Conservation (phyloP, 2,797 vertebrate genomes). For the Distichodus sexfasciatus region DNA sequence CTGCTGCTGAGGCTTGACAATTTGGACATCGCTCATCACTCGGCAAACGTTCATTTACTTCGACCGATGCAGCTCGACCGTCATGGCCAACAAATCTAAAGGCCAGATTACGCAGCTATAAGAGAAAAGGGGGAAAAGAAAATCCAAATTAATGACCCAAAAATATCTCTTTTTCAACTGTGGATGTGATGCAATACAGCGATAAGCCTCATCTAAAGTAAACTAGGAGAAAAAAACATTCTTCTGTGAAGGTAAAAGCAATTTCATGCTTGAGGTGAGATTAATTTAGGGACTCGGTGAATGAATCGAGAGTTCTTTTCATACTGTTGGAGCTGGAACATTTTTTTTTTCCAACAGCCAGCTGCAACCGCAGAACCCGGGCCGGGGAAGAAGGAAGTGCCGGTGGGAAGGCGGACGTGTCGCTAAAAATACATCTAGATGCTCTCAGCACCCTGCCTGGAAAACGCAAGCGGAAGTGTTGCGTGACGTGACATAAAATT, state of each 20-base stretch:
- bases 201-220: neutral
- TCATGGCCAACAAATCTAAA: neutral
- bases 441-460: neutral
- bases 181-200: neutral
- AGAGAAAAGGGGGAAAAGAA: neutral
- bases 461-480: neutral
- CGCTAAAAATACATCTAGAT: neutral
- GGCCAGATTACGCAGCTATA: neutral
- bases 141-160: neutral
- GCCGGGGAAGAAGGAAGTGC: neutral
- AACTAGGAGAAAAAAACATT: conserved; percentile 1
- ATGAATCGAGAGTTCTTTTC: conserved; percentile 22
- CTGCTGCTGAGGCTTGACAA: neutral
- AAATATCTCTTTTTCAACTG: neutral
- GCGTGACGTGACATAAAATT: conserved; percentile 1
- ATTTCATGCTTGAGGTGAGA: conserved; percentile 48
- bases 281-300: conserved; percentile 24
- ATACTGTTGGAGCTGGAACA: conserved; percentile 1
- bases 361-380: neutral
- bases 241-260: conserved; percentile 27
- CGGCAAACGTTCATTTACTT: neutral
- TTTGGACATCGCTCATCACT: no score
- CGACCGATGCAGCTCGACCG: neutral
- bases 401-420: neutral
- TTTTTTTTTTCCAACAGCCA: neutral